Evolutionary conservation across 2,797 vertebrate genomes (phyloP).

Genomic region (Onychomys torridus): DNA sequence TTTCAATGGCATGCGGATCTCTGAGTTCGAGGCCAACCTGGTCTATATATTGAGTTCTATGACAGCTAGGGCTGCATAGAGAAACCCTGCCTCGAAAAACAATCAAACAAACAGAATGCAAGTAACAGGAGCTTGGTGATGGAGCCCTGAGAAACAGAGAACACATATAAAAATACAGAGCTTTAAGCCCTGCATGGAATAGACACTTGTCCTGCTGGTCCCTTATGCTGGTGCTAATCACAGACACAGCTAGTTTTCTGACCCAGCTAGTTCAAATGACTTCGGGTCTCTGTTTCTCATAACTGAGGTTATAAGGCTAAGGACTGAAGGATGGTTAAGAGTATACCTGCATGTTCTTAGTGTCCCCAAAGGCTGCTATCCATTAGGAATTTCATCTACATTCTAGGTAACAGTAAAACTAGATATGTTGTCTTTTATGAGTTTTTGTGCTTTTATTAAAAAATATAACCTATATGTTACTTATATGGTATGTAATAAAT

Average conservation of each 20-base stretch:
- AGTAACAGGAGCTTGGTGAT: slow-evolving; percentile 32
- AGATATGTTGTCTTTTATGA: background rate
- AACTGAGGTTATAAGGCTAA: background rate
- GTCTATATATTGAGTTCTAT: background rate
- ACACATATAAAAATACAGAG: background rate
- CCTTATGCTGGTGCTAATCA: background rate
- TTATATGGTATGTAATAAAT: background rate
- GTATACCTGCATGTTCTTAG: background rate
- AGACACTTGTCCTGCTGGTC: background rate
- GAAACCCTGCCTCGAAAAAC: background rate
- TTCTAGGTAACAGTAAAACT: background rate
- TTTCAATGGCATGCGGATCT: background rate
- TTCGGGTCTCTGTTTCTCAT: background rate
- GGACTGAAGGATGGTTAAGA: background rate
- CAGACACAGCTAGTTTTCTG: background rate
- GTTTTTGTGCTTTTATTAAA: background rate
- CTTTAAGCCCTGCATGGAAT: background rate
- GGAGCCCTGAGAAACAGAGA: slow-evolving; percentile 37
- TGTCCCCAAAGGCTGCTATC: background rate
- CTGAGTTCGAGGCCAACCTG: background rate
- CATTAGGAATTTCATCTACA: slow-evolving; percentile 33
- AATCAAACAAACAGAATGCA: background rate
- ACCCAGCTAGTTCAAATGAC: background rate
- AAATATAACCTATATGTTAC: background rate
- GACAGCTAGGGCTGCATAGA: too few species aligned